Evolutionary conservation across 2,888 invertebrate species (phyloP).

Genomic region (Mimachlamys varia): DNA sequence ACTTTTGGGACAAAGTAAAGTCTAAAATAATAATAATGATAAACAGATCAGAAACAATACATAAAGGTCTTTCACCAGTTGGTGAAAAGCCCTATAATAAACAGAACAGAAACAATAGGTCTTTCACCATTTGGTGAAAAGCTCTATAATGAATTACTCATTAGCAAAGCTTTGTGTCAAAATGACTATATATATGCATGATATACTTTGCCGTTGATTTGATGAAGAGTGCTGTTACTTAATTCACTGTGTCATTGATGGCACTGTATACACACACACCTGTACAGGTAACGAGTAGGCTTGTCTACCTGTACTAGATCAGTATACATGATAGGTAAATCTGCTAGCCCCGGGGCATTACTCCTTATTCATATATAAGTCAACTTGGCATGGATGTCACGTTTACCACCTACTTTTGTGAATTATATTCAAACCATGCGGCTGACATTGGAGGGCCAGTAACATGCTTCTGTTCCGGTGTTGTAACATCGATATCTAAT

Average conservation of each 20-base stretch:
- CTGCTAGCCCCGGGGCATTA: background rate
- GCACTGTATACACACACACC: background rate
- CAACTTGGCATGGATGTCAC: background rate
- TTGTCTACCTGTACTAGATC: background rate
- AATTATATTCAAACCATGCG: background rate
- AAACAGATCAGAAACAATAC: too few relatives aligned
- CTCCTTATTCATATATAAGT: conserved; percentile 23
- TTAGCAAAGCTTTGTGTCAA: background rate
- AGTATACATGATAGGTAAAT: background rate
- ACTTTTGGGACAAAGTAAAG: too few relatives aligned
- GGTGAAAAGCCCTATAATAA: too few relatives aligned
- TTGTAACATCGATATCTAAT: too few relatives aligned
- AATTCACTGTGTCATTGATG: background rate
- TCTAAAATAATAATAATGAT: too few relatives aligned
- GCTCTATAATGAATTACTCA: background rate
- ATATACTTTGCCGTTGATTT: background rate
- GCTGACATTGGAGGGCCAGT: background rate
- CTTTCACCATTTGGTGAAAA: background rate
- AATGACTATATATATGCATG: background rate
- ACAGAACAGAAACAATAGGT: too few relatives aligned
- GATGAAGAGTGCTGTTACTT: background rate
- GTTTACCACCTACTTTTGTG: conserved; percentile 15
- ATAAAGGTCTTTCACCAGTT: too few relatives aligned
- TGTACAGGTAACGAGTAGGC: background rate
- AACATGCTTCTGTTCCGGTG: too few relatives aligned